Percentiles rank a stretch among this genome's conserved stretches.
These are phyloP conservation scores for Diadophis punctatus DNA, from an alignment of 2,113 vertebrate genomes.

Conservation along the genomic window DNA sequence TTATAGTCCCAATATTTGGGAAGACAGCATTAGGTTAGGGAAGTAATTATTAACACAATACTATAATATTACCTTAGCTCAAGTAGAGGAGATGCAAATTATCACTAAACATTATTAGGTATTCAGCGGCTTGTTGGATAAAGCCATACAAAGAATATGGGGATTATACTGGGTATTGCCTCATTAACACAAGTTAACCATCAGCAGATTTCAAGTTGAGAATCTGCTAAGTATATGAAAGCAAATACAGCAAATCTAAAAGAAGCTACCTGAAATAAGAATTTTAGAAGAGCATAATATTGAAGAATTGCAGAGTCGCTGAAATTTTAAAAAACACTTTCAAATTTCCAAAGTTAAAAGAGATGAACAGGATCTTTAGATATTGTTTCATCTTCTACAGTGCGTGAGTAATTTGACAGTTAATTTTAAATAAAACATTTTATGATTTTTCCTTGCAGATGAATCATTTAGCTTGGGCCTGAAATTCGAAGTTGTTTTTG, in stretches of 20 bases:
- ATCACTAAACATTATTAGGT: neutral
- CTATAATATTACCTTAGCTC: neutral
- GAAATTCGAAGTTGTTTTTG: slow-evolving; percentile 86
- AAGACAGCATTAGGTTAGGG: neutral
- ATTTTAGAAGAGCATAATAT: slow-evolving; percentile 5
- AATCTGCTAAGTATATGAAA: neutral
- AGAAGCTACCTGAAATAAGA: neutral
- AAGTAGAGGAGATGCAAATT: neutral
- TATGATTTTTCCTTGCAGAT: slow-evolving; percentile 66
- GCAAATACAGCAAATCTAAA: neutral
- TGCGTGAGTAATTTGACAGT: neutral
- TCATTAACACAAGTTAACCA: neutral
- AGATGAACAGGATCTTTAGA: neutral
- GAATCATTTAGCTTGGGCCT: slow-evolving; percentile 83
- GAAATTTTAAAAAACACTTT: neutral
- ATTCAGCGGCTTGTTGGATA: neutral
- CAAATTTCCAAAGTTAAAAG: slow-evolving; percentile 28
- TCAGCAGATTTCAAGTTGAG: neutral
- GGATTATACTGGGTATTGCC: neutral
- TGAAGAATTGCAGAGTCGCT: neutral
- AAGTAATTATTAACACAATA: neutral
- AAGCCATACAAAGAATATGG: neutral
- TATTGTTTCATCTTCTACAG: neutral
- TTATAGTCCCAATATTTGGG: neutral
- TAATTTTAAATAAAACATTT: slow-evolving; percentile 7